Base-by-base conservation (phyloP, 92 coral and sea anemone species). In the Palythoa caribaeorum region DNA sequence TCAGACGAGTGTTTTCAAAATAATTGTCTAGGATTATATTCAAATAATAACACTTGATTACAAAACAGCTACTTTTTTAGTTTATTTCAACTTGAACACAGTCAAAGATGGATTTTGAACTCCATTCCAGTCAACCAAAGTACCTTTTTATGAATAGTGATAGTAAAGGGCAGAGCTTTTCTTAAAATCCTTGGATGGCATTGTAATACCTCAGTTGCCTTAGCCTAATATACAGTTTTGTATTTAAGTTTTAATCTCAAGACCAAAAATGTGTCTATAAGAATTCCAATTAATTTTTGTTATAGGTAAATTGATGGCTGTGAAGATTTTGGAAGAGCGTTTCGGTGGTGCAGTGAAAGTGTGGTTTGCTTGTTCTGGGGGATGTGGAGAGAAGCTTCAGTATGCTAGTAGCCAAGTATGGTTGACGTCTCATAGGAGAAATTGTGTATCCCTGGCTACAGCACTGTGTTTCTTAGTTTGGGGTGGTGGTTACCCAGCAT, bases 401-500 rank as follows among this genome's bases (percentile, higher is more conserved):
- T 68, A 68, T 68, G 73, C 73, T 11, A 68, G 73, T 68, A 68
- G 38, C 1, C 38, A 28, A 20, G 38, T 68, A 11, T 68, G 9
- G 13, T 20, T 28, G 13, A 19, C 1, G 38, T 68, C 38, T 68
- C 73, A 21, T 4, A 68, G 38, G 3, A 68, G 13, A 20, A 19
- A 19, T 19, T 19, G 73, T 28, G 38, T 19, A 20, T 68, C 73
- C 54, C 38, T 19, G 19, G 66, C 66, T 1, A 59, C 16, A 0
- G 66, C 66, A 59, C 66, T 59, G 66, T 59, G 66, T 59, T 59
- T 59, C n/a, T 15, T 59, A 5, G 66, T 59, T 59, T 59, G n/a
- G 2, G 66, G 66, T 81, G 59, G 65, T 79, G 90, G 90, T 11
- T 87, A 77, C 39, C 57, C 89, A 75, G 78, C 21, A 4, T 87